phyloP scores from a whole-genome alignment of 1,140 invertebrate species.

The Bombus confusus region DNA sequence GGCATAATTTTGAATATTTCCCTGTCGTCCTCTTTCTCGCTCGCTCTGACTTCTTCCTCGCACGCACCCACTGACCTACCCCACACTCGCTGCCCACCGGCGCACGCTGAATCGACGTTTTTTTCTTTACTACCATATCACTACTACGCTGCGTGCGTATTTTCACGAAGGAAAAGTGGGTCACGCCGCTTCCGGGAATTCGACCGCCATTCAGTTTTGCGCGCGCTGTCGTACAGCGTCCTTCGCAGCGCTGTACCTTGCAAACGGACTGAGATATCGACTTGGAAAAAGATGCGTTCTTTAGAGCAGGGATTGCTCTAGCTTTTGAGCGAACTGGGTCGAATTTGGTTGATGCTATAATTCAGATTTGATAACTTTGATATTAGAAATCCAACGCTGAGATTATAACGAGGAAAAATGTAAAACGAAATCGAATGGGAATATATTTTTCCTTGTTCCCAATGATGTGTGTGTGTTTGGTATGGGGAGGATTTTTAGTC shows the following conservation, averaged over 20 bases:
- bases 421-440: no score
- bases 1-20: neutral
- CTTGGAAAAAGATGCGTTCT: neutral
- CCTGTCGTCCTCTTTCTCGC: neutral
- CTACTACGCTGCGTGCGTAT: slow-evolving; percentile 8
- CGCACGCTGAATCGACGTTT: neutral
- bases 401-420: no score
- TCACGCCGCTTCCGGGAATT: slow-evolving; percentile 1
- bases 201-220: slow-evolving; percentile 7
- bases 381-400: no score
- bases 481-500: no score
- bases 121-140: neutral
- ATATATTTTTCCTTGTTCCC: no score
- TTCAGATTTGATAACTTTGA: no score
- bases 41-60: neutral
- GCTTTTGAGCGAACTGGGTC: accelerated
- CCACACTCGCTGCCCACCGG: neutral
- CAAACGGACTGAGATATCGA: neutral
- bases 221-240: no score
- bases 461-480: no score
- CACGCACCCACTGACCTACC: neutral
- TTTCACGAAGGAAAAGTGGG: neutral
- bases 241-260: neutral
- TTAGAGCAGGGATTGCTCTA: no score
- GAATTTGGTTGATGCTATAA: neutral